These are phyloP conservation scores for Gasterosteus aculeatus DNA, from an alignment of 2,113 vertebrate genomes.

Conservation along the genomic window DNA sequence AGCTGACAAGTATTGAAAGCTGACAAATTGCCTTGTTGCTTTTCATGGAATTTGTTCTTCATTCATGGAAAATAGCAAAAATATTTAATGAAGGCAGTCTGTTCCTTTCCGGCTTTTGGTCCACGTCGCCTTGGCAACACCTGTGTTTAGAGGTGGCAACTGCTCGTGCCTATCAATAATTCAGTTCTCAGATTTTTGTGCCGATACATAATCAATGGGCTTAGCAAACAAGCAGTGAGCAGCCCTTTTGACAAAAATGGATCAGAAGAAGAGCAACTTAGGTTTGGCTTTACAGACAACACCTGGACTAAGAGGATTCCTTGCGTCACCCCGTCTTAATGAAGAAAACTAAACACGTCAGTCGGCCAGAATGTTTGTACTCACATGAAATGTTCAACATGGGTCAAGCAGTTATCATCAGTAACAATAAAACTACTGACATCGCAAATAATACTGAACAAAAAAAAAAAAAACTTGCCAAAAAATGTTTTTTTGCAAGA, in stretches of 20 bases:
- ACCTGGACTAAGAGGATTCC: not conserved
- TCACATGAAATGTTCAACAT: not conserved
- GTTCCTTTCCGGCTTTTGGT: no score
- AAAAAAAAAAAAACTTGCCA: not conserved
- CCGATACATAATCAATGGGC: not conserved
- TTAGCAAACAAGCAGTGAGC: no score
- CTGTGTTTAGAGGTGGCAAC: not conserved
- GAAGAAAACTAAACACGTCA: not conserved
- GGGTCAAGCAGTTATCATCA: not conserved
- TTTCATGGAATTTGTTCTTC: not conserved
- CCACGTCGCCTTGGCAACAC: not conserved
- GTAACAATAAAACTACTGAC: not conserved
- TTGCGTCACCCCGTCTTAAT: not conserved
- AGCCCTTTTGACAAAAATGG: not conserved
- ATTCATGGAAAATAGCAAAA: no score
- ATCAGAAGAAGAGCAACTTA: not conserved
- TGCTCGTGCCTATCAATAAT: not conserved
- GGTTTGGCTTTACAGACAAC: not conserved
- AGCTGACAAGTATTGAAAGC: not conserved
- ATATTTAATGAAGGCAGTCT: not conserved
- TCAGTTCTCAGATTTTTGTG: not conserved
- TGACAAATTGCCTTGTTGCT: no score
- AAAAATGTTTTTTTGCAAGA: not conserved
- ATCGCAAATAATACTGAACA: not conserved
- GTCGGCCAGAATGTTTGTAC: not conserved